phyloP scores from a whole-genome alignment of 2,888 invertebrate genomes.

The Pyrocoelia pectoralis region DNA sequence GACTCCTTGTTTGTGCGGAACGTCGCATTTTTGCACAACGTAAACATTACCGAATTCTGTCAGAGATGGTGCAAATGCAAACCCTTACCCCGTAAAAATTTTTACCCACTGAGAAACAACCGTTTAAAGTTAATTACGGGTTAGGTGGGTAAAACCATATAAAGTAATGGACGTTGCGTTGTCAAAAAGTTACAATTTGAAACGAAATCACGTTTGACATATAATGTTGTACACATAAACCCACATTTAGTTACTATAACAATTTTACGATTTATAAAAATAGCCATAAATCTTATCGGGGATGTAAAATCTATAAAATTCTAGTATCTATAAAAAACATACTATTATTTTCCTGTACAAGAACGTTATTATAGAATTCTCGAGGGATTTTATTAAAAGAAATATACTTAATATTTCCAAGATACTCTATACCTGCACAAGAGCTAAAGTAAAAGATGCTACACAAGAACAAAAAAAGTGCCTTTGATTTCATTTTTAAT shows the following conservation, averaged over 20 bases:
- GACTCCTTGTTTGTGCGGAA: too few relatives aligned
- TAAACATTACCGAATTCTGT: too few relatives aligned
- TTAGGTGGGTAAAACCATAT: too few relatives aligned
- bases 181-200: not conserved
- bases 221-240: not conserved
- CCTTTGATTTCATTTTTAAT: slow-evolving; percentile 28
- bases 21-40: too few relatives aligned
- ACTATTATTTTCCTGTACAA: slow-evolving; percentile 22
- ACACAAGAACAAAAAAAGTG: slow-evolving; percentile 15
- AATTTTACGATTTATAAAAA: slow-evolving; percentile 18
- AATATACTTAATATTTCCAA: slow-evolving; percentile 12
- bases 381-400: slow-evolving; percentile 14
- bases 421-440: slow-evolving; percentile 1
- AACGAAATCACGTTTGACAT: not conserved
- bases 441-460: slow-evolving; percentile 17
- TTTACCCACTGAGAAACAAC: too few relatives aligned
- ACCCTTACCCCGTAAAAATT: too few relatives aligned
- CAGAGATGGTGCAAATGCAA: too few relatives aligned
- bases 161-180: too few relatives aligned
- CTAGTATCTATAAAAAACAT: slow-evolving; percentile 26
- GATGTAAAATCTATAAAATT: slow-evolving; percentile 25
- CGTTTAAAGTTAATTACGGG: too few relatives aligned
- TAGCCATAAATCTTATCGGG: slow-evolving; percentile 17
- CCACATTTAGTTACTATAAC: not conserved
- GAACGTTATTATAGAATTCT: slow-evolving; percentile 15